Evolutionary conservation across 2,113 vertebrate species (phyloP), one percentile per base, ranked within the genome.

Genomic region (Tringa solitaria): DNA sequence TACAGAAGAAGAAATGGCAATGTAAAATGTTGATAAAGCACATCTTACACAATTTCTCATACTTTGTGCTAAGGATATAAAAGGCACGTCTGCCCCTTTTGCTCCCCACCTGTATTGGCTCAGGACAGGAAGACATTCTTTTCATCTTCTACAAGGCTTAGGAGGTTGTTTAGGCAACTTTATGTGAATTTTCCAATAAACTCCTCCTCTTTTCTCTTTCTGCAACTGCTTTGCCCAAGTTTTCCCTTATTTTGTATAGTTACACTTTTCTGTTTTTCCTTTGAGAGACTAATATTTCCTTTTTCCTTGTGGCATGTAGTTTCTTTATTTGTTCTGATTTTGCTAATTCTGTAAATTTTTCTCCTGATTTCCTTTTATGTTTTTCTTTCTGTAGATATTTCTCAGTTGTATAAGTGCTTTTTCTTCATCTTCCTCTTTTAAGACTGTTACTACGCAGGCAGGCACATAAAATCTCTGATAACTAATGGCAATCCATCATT

Each of bases 381-480:
- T 70, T 73, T 65, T 92, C 13, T 14, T 78, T n/a, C 23, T 53
- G 6, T 43, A n/a, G 17, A 39, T 57, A 7, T 33, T 73, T 50
- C 33, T 63, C 16, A 14, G 32, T 67, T 77, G 73, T 60, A 59
- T 5, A 61, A 41, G 10, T 46, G 30, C 15, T 45, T 75, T 92
- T 82, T 59, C 18, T 51, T 70, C 50, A 17, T 48, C 20, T 57
- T 73, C 10, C 15, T 74, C 26, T 61, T 87, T 61, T 18, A 65
- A 74, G 64, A 18, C 21, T 8, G 45, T 72, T 87, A 23, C 65
- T 61, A 39, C 39, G 21, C 3, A 63, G 33, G 24, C 3, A 30
- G 15, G 48, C 2, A 11, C 0, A 0, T 51, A 51, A 57, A 16
- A 68, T 45, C 7, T 54, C 57, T 80, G 28, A 51, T 54, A 89